These are phyloP conservation scores for Megalurothrips usitatus DNA, from an alignment of 2,888 invertebrate species.

Conservation along the genomic window DNA sequence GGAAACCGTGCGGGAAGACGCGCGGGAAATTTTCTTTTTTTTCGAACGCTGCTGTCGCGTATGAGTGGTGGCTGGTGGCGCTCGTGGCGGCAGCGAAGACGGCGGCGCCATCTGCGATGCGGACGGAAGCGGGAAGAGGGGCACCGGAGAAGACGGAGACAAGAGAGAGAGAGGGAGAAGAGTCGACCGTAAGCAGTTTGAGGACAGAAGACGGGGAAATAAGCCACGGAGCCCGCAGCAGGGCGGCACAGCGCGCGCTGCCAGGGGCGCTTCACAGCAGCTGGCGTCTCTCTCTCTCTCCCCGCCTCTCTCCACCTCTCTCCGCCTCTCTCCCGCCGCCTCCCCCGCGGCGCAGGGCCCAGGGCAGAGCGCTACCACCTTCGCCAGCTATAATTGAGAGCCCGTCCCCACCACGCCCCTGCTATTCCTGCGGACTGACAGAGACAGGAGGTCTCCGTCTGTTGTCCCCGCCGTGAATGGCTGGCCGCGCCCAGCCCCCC, in stretches of 20 bases:
- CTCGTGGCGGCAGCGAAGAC: too few relatives aligned
- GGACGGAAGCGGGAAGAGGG: too few relatives aligned
- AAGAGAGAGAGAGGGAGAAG: conserved; percentile 31
- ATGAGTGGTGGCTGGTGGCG: too few relatives aligned
- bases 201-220: conserved; percentile 34
- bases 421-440: too few relatives aligned
- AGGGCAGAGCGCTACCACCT: neutral
- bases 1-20: too few relatives aligned
- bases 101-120: too few relatives aligned
- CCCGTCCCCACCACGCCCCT: too few relatives aligned
- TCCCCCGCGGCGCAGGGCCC: neutral
- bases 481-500: neutral
- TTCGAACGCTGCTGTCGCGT: too few relatives aligned
- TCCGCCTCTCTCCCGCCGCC: neutral
- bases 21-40: too few relatives aligned
- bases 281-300: neutral
- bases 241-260: too few relatives aligned
- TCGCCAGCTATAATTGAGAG: neutral
- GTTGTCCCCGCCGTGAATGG: neutral
- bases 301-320: neutral
- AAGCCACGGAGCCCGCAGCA: conserved; percentile 43
- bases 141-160: conserved; percentile 29
- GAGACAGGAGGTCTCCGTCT: neutral
- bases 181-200: conserved; percentile 36
- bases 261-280: conserved; percentile 31